Base-by-base conservation (phyloP, 2,113 vertebrate genomes). In the human region DNA sequence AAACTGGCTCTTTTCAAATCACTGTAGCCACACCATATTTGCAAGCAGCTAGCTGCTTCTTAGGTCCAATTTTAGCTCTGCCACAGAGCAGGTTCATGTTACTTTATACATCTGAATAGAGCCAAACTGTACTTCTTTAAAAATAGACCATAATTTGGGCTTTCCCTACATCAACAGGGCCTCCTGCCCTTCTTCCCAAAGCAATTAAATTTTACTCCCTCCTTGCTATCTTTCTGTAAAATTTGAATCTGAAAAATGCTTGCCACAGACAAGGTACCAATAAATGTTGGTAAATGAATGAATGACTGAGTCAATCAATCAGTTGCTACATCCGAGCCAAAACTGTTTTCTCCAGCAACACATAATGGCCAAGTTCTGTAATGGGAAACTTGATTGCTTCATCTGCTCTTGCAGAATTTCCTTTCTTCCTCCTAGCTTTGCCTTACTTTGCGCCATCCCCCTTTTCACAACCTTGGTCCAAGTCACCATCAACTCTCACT, bases 91-190 rank as follows among this genome's bases (percentile, higher is more conserved):
- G 75, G 52, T 86, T 96, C 52, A 35, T 83, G 59, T 94, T 96
- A 82, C 86, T 64, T 79, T 59, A 76, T 96, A 55, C 52, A 89
- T 92, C 66, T 57, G 22, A 83, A 89, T 73, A 80, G 55, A 97
- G 76, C 57, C 85, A 93, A 92, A 89, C 73, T 91, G 55, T 96
- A 95, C 84, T 95, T 92, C 52, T 93, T 88, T 90, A 92, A 97
- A 97, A 98, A 96, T 88, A 95, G 70, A 80, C 30, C 30, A 59
- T 93, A 80, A 66, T 80, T 86, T 79, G 66, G 35, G 35, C 27
- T 96, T 96, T 75, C 66, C 75, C 73, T 52, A n/a, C 38, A 95
- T 72, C 78, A 59, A 35, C 9, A 64, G 66, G 35, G 17, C n/a
- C 50, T 87, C 85, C 93, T 86, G 20, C n/a, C n/a, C 64, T 89